phyloP scores from a whole-genome alignment of 2,113 vertebrate genomes.

The Mohoua ochrocephala region DNA sequence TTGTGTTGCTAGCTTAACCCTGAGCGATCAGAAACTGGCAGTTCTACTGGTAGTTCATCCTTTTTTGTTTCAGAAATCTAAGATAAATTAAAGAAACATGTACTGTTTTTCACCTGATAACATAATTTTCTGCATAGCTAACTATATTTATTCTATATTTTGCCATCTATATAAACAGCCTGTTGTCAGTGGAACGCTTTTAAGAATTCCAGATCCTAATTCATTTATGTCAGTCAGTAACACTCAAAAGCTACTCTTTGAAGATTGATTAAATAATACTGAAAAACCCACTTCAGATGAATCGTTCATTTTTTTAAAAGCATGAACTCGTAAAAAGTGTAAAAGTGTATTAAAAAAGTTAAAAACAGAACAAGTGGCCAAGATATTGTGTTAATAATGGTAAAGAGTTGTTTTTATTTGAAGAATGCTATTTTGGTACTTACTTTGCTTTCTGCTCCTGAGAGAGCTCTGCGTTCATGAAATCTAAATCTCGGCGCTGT shows the following conservation, averaged over 20 bases:
- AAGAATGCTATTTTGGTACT: neutral
- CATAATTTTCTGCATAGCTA: neutral
- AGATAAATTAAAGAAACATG: neutral
- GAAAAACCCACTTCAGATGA: neutral
- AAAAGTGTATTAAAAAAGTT: neutral
- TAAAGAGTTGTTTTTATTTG: neutral
- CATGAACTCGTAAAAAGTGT: neutral
- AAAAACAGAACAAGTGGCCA: neutral
- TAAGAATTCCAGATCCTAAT: neutral
- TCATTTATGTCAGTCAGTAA: neutral
- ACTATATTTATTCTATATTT: neutral
- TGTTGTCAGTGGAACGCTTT: neutral
- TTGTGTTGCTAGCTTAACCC: neutral
- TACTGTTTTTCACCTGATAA: neutral
- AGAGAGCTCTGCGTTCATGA: constrained; percentile 73
- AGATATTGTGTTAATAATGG: neutral
- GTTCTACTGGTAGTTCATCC: neutral
- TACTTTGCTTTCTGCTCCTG: constrained; percentile 72
- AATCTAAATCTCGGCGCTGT: constrained; percentile 72
- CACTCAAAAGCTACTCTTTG: neutral
- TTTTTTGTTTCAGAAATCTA: neutral
- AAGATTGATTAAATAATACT: neutral
- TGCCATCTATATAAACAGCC: neutral
- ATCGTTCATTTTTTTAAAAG: neutral
- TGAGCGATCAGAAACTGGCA: neutral